Base-by-base conservation (phyloP, 2,888 invertebrate genomes). In the Steinernema hermaphroditum region DNA sequence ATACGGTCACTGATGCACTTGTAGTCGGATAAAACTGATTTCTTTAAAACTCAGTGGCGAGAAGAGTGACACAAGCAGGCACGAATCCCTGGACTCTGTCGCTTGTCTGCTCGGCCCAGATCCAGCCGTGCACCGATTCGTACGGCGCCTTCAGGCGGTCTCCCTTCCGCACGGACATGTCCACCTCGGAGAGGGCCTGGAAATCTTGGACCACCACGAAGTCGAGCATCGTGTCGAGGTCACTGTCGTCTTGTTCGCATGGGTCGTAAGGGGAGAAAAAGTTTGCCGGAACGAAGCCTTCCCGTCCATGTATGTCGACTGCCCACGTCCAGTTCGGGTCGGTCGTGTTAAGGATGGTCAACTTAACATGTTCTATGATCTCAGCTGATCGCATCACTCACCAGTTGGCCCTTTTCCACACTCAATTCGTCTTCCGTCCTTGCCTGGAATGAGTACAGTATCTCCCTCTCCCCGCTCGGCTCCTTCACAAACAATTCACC, bases 41-140 rank as follows among this genome's bases (percentile, higher is more conserved):
- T n/a, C 27, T 32, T 62, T 16, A 62, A 29, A 62, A 32, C 27
- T 62, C 62, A 34, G 32, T 62, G 2, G 62, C 62, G 16, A 62
- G 62, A 32, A 62, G 27, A 4, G 62, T 62, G 8, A 62, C 62
- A 62, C 62, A 62, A 4, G 62, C 62, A n/a, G 62, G 62, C 8
- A 62, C 62, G 19, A 62, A 62, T 1, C 62, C 62, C 32, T 62
- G 62, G 6, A 16, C 62, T 16, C n/a, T 62, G 19, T 62, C 62
- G 2, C 62, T 62, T 16, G 12, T 29, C 1, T 32, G 6, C 32
- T 32, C 62, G 14, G 62, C 62, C 72, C 69, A 72, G 19, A 72
- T 69, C 72, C 72, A 72, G 22, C 72, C 72, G 68, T 72, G 68
- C 2, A 72, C 49, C 8, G 72, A 68, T n/a, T 43, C 69, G 27